Conservation (phyloP, 1,140 invertebrate genomes). For the Calephelis virginiensis region DNA sequence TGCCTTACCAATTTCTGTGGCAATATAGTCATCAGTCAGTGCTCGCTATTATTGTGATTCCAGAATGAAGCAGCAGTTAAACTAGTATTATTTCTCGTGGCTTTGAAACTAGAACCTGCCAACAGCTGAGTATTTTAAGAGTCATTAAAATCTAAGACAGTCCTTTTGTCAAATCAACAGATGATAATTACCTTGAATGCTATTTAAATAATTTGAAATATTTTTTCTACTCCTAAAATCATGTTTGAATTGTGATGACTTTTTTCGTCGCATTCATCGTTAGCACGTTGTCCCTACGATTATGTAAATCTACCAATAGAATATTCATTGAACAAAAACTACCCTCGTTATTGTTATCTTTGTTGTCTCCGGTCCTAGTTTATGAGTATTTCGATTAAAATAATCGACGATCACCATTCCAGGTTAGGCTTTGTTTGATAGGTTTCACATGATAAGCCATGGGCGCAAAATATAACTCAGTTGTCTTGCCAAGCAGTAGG, state of each 20-base stretch:
- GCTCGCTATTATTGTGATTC: too few species aligned
- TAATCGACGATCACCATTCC: not conserved
- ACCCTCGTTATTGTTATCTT: constrained; percentile 43
- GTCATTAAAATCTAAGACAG: not conserved
- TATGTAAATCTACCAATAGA: constrained; percentile 61
- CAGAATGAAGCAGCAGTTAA: too few species aligned
- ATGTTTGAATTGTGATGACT: constrained; percentile 61
- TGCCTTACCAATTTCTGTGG: too few species aligned
- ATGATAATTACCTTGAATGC: constrained; percentile 10
- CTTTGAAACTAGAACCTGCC: too few species aligned
- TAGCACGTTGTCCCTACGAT: constrained; percentile 63
- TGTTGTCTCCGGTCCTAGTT: constrained; percentile 24
- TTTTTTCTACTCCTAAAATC: constrained; percentile 50
- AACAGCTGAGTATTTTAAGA: too few species aligned
- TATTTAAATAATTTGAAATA: constrained; percentile 17
- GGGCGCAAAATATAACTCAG: too few species aligned
- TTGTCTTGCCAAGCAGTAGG: too few species aligned
- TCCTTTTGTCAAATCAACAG: constrained; percentile 7
- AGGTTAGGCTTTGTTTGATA: too few species aligned
- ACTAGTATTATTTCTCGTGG: too few species aligned
- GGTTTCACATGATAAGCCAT: too few species aligned
- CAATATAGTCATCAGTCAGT: too few species aligned
- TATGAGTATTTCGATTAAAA: constrained; percentile 16
- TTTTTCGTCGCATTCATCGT: constrained; percentile 47
- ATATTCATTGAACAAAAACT: constrained; percentile 59